phyloP scores from a whole-genome alignment of 2,113 vertebrate genomes.

The Dicerorhinus sumatrensis region DNA sequence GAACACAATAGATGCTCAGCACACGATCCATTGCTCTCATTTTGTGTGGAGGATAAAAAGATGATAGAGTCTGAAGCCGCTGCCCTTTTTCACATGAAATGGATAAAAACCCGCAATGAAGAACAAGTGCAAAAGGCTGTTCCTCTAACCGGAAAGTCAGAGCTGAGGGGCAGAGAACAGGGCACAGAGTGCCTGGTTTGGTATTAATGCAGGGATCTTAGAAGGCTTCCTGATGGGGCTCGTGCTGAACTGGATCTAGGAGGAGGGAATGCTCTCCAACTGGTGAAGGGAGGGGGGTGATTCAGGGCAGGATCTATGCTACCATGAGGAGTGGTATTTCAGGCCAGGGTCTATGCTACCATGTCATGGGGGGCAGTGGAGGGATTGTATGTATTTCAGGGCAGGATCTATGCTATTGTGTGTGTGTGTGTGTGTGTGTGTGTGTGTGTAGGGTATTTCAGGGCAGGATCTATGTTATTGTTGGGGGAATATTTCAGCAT shows the following conservation, averaged over 20 bases:
- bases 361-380: too few species aligned
- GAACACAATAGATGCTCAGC: neutral
- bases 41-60: neutral
- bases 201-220: neutral
- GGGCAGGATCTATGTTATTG: neutral
- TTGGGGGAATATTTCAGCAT: neutral
- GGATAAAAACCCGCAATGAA: neutral
- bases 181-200: neutral
- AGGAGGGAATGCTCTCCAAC: neutral
- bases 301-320: neutral
- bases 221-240: neutral
- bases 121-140: neutral
- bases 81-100: neutral
- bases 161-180: neutral
- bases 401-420: too few species aligned
- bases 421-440: too few species aligned
- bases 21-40: neutral
- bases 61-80: neutral
- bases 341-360: too few species aligned
- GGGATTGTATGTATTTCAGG: neutral
- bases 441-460: neutral
- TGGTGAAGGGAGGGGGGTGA: neutral
- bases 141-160: neutral
- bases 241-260: neutral
- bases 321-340: neutral